Evolutionary conservation across 1,140 invertebrate genomes (phyloP), one percentile per base, ranked within the genome.

Genomic region (Ctenoplectra terminalis): DNA sequence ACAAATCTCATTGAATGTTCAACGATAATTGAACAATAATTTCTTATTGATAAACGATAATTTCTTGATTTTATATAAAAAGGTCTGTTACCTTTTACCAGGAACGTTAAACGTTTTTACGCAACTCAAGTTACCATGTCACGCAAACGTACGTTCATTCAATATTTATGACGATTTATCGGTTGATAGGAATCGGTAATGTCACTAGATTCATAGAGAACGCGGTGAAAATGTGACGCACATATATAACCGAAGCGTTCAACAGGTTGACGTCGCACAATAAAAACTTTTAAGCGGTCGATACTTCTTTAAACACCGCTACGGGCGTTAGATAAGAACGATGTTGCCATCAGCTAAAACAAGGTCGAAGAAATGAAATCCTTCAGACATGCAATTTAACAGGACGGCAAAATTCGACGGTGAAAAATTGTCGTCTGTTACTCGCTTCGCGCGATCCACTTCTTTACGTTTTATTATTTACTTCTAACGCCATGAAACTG

Each of bases 221-320:
- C 20, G 9, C 20, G 43, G 61, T n/a, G 48, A 13, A 66, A 64
- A 46, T 61, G 31, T 29, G 29, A 52, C 34, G 34, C 31, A 66
- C 34, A 64, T 26, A 26, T 26, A 64, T 11, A 11, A n/a, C n/a
- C 11, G 61, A 43, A 26, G 26, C 73, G 34, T 76, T 76, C 73
- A 76, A 76, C 73, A 76, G 73, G 73, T 76, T 66, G 73, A 76
- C 37, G 61, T 64, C 46, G 34, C 34, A 66, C 61, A 66, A 66
- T 76, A 76, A 76, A 76, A 76, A 66, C 61, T 76, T 31, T 64
- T 64, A 40, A 64, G 34, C 73, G 43, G 15, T 52, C 46, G 61
- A 76, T 76, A 66, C 46, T 43, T 76, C 73, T 76, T 66, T 63
- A 66, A 76, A 76, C 73, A 76, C 52, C 23, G n/a, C 11, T 17